Evolutionary conservation across 1,140 invertebrate genomes (phyloP).

Genomic region (Diorhabda elongata): DNA sequence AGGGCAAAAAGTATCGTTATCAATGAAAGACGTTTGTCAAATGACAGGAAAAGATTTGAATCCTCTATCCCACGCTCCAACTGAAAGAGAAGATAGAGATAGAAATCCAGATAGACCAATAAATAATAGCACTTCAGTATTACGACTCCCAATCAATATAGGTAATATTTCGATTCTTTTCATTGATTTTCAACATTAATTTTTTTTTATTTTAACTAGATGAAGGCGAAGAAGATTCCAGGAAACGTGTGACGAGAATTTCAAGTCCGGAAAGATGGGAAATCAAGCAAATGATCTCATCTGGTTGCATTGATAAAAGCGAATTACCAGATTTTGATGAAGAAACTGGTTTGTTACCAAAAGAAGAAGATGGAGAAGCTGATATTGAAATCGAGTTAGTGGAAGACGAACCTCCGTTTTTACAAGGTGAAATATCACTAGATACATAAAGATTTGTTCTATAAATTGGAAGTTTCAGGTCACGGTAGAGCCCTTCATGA

Average conservation of each 20-base stretch:
- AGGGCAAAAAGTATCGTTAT: conserved; percentile 92
- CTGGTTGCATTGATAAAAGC: conserved; percentile 77
- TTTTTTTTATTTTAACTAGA: conserved; percentile 21
- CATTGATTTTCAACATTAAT: not conserved
- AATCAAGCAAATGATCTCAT: conserved; percentile 85
- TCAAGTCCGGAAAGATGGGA: conserved; percentile 95
- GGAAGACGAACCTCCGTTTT: conserved; percentile 96
- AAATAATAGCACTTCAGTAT: conserved; percentile 54
- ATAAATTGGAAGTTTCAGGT: conserved; percentile 38
- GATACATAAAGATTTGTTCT: too few species aligned
- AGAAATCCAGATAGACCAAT: conserved; percentile 83
- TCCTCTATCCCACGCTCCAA: conserved; percentile 63
- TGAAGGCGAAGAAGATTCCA: conserved; percentile 73
- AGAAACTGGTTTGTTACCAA: conserved; percentile 80
- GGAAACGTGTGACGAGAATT: conserved; percentile 82
- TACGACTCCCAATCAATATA: conserved; percentile 63
- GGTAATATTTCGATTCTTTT: conserved; percentile 6
- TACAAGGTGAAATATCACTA: conserved; percentile 55
- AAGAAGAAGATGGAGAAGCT: conserved; percentile 89
- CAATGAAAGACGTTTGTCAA: conserved; percentile 99
- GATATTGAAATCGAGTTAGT: conserved; percentile 99
- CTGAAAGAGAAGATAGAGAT: conserved; percentile 64
- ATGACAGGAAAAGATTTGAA: conserved; percentile 92
- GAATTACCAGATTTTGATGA: conserved; percentile 91
- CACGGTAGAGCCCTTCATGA: conserved; percentile 87